Evolutionary conservation across 2,888 invertebrate genomes (phyloP), one percentile per base, ranked within the genome.

Genomic region (Tipula vernalis): DNA sequence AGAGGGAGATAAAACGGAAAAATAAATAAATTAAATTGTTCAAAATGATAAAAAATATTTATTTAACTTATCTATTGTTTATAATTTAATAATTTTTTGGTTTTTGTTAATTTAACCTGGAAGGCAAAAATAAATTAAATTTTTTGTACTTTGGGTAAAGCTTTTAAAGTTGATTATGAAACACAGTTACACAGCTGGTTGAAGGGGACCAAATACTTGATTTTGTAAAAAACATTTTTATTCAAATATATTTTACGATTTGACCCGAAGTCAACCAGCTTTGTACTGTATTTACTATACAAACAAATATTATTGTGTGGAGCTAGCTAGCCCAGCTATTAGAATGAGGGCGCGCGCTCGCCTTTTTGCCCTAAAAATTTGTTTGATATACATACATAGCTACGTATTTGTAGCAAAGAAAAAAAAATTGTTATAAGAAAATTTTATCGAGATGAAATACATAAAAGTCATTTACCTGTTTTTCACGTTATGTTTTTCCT

Each of bases 181-280:
- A 71, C 71, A 18, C 28, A 71, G 71, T 71, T 71, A 71, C 71
- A 94, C 94, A 95, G 94, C 94, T 95, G 94, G 94, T 95, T 95
- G 94, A 95, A 94, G 94, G 94, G 95, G 95, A 95, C 94, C 95
- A 94, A 95, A 94, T 94, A 91, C 91, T 90, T 90, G 89, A 89
- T 90, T 90, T 88, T 71, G 71, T 71, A 71, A 51, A 88, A 89
- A 90, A 90, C 89, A 90, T 71, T 71, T 71, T 28, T 28, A 28
- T 28, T 71, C 28, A 71, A 71, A 71, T 71, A 28, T 0, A 71
- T 71, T 71, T 71, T 71, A 71, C 71, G 93, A 94, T 94, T 94
- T 94, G 94, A 94, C 93, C 94, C 94, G 93, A 92, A 92, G 92
- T 93, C 94, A 94, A 94, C 94, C 94, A 94, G 94, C 94, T 94